Conservation (phyloP, 2,113 vertebrate species). For the Bagarius yarrelli region DNA sequence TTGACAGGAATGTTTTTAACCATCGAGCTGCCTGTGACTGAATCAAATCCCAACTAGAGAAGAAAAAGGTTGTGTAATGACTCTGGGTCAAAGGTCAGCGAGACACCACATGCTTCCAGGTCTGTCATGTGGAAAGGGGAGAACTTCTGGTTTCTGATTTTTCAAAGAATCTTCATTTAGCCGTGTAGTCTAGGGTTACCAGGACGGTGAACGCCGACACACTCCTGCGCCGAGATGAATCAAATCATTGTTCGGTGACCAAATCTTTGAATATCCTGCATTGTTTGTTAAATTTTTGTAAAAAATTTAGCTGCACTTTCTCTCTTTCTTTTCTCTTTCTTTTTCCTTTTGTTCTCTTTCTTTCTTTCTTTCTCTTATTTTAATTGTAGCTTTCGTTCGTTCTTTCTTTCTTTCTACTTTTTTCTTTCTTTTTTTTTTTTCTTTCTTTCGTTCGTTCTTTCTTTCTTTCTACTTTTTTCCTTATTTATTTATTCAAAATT, state of each 20-base stretch:
- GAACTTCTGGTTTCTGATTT: constrained; percentile 27
- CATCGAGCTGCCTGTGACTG: constrained; percentile 19
- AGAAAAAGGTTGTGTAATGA: constrained; percentile 21
- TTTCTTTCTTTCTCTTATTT: too few relatives aligned
- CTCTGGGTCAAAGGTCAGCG: constrained; percentile 43
- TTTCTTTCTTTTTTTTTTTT: too few relatives aligned
- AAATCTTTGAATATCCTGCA: neutral
- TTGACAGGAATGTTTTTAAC: constrained; percentile 23
- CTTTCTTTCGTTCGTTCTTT: too few relatives aligned
- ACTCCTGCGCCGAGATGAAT: neutral
- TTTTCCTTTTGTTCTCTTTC: too few relatives aligned
- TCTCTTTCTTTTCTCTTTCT: too few relatives aligned
- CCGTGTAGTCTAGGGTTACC: constrained; percentile 30
- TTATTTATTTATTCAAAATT: too few relatives aligned
- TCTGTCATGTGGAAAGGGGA: constrained; percentile 40
- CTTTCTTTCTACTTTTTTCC: too few relatives aligned
- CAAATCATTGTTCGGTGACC: neutral
- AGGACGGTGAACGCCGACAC: neutral
- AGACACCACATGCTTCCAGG: constrained; percentile 38
- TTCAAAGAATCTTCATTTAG: constrained; percentile 36
- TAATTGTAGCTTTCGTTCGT: too few relatives aligned
- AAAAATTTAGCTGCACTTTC: too few relatives aligned
- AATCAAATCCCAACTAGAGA: constrained; percentile 15
- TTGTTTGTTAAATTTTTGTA: neutral
- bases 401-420: too few relatives aligned